phyloP scores from a whole-genome alignment of 2,888 invertebrate species.

The Hirtodrosophila cameraria region DNA sequence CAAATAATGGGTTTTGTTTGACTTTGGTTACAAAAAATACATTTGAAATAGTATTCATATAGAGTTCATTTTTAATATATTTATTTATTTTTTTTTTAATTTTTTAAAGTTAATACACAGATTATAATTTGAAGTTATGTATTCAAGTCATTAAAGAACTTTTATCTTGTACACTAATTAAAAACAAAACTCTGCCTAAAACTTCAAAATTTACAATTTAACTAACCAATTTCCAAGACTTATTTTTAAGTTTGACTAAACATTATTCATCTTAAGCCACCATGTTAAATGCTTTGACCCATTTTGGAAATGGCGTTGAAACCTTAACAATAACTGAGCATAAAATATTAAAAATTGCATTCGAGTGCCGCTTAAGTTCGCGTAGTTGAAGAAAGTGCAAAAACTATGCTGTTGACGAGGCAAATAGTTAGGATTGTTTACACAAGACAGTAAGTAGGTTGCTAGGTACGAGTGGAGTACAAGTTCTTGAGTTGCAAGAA shows the following conservation, averaged over 20 bases:
- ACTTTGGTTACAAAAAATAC: too few species aligned
- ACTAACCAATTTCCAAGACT: too few species aligned
- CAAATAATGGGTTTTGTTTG: too few species aligned
- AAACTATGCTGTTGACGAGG: slow-evolving; percentile 41
- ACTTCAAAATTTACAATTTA: too few species aligned
- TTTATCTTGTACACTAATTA: too few species aligned
- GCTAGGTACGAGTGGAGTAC: neutral
- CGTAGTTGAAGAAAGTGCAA: slow-evolving; percentile 9
- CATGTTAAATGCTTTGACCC: slow-evolving; percentile 43
- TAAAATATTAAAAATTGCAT: slow-evolving; percentile 2
- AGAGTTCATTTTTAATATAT: too few species aligned
- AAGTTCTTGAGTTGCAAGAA: slow-evolving; percentile 22
- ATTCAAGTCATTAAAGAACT: too few species aligned
- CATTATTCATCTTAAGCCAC: slow-evolving; percentile 2
- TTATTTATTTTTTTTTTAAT: too few species aligned
- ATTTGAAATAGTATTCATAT: too few species aligned
- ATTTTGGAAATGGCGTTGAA: slow-evolving; percentile 37
- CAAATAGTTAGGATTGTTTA: slow-evolving; percentile 48
- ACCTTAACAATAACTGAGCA: neutral
- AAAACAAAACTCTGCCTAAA: too few species aligned
- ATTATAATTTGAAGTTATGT: too few species aligned
- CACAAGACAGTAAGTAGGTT: slow-evolving; percentile 21
- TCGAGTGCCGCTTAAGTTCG: slow-evolving; percentile 3
- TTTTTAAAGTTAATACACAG: too few species aligned
- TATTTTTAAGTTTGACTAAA: neutral